Evolutionary conservation across 1,140 invertebrate species (phyloP), one percentile per base, ranked within the genome.

Genomic region (Grapholita molesta): DNA sequence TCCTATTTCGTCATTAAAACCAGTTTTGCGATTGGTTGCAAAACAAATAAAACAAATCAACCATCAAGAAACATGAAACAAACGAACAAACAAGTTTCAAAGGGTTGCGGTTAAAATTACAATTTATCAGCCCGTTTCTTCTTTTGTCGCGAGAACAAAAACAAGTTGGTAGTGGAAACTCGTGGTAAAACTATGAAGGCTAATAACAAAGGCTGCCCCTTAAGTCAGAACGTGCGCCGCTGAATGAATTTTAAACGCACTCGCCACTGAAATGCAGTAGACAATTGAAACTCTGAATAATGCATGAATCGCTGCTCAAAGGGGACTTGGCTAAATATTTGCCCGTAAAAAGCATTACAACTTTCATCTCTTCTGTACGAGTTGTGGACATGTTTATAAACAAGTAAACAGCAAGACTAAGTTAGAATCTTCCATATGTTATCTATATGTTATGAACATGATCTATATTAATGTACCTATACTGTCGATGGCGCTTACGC

Each of bases 201-300:
- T 28, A 61, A 61, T 61, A 61, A 61, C 25, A 61, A 32, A 61
- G 24, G 25, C 55, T 61, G 55, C 55, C 55, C 55, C 55, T 61
- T 61, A 28, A 30, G 55, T 61, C 24, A 30, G 55, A 61, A 61
- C 24, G 55, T 28, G 48, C 66, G 55, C 52, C 65, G 71, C 73
- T 52, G 70, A 72, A 82, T 83, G 81, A 84, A 85, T 85, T 83
- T 81, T 78, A 84, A 84, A 78, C 73, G 66, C 35, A 64, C 72
- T 74, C 76, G 38, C 79, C 65, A 75, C 76, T 75, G 71, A 71
- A 76, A 73, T 71, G 72, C 70, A 66, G 55, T 76, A 83, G 81
- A 83, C 81, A 85, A 83, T 85, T 82, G 81, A 75, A 79, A 77
- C 57, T 77, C 76, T 84, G 78, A 77, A 83, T 84, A 75, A 85